A percentile compares a stretch with the other conserved stretches of the same genome.
These are phyloP conservation scores for Semnornis frantzii DNA, from an alignment of 2,113 vertebrate species.

Conservation along the genomic window DNA sequence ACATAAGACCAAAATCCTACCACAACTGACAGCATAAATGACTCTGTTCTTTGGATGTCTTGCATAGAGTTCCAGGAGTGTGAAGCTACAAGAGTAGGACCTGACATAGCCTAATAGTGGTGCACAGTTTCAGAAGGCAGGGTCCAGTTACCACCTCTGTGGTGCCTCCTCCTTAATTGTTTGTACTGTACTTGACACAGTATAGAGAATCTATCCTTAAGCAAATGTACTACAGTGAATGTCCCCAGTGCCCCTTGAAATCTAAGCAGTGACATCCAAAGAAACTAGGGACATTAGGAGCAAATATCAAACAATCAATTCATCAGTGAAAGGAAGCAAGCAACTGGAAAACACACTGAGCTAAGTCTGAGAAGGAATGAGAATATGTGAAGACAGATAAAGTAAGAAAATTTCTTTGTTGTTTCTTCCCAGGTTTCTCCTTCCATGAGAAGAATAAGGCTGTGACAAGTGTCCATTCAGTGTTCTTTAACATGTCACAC, in stretches of 20 bases:
- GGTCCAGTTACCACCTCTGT: not conserved
- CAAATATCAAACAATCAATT: not conserved
- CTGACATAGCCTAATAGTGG: not conserved
- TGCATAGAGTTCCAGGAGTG: not conserved
- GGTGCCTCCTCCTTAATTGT: not conserved
- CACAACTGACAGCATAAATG: accelerated
- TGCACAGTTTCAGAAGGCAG: not conserved
- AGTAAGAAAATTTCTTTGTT: not conserved
- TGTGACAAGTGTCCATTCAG: not conserved
- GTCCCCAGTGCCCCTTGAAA: not conserved
- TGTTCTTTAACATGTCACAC: not conserved
- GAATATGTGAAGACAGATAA: not conserved
- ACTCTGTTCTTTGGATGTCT: not conserved
- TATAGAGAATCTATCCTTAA: not conserved
- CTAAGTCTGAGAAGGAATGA: not conserved
- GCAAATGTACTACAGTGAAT: not conserved
- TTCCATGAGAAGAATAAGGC: not conserved
- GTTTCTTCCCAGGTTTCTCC: not conserved
- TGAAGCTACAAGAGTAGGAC: not conserved
- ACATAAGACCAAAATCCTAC: not conserved
- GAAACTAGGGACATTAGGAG: not conserved
- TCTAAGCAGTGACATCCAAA: not conserved
- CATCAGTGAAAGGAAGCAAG: not conserved
- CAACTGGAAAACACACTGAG: not conserved
- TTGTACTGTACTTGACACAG: not conserved